Percentiles rank a stretch among this genome's conserved stretches.
These are phyloP conservation scores for Tricholauxania praeusta DNA, from an alignment of 2,888 invertebrate genomes.

Conservation along the genomic window DNA sequence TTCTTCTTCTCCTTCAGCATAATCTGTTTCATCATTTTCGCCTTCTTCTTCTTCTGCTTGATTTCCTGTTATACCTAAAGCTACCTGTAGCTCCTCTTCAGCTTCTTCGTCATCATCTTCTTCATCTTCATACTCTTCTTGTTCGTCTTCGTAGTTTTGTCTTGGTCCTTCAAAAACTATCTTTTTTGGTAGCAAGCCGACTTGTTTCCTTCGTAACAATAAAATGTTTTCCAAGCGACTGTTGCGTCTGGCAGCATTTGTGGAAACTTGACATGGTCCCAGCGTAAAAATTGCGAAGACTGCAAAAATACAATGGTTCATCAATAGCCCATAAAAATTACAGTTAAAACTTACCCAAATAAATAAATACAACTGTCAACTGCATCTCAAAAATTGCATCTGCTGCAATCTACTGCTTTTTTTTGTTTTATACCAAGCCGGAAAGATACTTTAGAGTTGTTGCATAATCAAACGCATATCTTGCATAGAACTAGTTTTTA, in stretches of 20 bases:
- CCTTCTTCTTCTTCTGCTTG: background rate
- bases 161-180: conserved; percentile 16
- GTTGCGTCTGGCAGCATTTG: background rate
- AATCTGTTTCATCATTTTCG: background rate
- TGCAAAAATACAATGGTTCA: background rate
- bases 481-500: too few species aligned
- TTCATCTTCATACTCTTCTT: conserved; percentile 40
- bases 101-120: conserved; percentile 32
- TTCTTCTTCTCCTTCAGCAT: conserved; percentile 22
- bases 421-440: conserved; percentile 16
- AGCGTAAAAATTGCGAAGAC: conserved; percentile 10
- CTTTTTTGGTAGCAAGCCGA: background rate
- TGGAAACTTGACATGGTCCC: background rate
- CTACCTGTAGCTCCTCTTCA: conserved; percentile 33
- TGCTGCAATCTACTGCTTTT: background rate
- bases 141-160: conserved; percentile 27
- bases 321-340: background rate
- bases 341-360: conserved; percentile 29
- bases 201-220: background rate
- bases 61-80: conserved; percentile 13
- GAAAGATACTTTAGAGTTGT: too few species aligned
- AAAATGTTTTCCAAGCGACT: background rate
- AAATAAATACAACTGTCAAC: conserved; percentile 35
- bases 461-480: too few species aligned
- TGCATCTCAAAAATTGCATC: conserved; percentile 37